Evolutionary conservation across 1,140 invertebrate species (phyloP).

Genomic region (Bacillus rossius): DNA sequence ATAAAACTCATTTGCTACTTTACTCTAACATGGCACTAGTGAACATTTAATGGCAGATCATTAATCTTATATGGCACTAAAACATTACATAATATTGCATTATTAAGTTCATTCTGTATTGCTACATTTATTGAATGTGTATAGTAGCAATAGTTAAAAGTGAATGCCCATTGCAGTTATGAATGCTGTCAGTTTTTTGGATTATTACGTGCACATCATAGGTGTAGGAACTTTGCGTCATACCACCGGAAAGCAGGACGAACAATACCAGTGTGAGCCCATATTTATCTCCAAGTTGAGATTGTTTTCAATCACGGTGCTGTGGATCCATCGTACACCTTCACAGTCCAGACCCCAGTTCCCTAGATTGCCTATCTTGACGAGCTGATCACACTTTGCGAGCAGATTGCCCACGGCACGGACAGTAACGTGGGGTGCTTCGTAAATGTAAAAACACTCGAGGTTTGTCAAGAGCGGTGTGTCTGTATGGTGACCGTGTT

Average conservation of each 20-base stretch:
- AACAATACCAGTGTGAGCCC: slow-evolving; percentile 46
- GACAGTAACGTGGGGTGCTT: slow-evolving; percentile 40
- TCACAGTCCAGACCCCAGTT: slow-evolving; percentile 45
- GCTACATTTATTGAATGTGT: no score
- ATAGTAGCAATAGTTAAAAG: no score
- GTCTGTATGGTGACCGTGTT: neutral
- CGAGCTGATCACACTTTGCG: slow-evolving; percentile 36
- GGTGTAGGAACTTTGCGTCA: slow-evolving; percentile 5
- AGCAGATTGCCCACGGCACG: slow-evolving; percentile 37
- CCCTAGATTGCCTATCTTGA: slow-evolving; percentile 42
- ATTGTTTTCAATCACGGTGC: slow-evolving; percentile 36
- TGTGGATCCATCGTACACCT: slow-evolving; percentile 35
- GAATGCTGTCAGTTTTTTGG: no score
- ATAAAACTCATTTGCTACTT: no score
- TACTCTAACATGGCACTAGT: no score
- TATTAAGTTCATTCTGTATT: no score
- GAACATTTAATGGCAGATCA: no score
- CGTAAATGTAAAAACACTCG: slow-evolving; percentile 45
- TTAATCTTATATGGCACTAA: no score
- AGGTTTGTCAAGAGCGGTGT: slow-evolving; percentile 31
- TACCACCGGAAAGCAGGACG: slow-evolving; percentile 33
- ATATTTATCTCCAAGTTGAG: slow-evolving; percentile 42
- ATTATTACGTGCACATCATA: no score
- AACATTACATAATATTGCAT: no score
- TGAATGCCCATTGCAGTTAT: no score